Evolutionary conservation across 2,113 vertebrate genomes (phyloP).

Genomic region (Piaya cayana): DNA sequence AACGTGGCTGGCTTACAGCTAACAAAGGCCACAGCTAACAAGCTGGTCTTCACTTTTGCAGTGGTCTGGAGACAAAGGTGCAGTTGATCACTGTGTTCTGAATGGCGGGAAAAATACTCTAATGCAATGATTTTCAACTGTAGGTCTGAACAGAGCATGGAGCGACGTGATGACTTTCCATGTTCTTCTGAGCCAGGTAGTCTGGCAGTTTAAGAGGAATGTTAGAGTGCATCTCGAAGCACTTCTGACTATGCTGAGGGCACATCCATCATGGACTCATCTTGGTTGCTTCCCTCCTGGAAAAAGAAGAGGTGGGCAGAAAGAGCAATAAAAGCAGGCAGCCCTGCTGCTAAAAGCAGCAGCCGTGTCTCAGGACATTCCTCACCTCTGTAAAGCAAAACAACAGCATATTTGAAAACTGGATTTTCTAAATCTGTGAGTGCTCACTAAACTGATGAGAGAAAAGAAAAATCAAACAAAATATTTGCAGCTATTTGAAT

Average conservation of each 20-base stretch:
- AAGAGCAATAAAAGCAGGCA: accelerated
- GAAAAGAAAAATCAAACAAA: background rate
- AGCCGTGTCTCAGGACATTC: background rate
- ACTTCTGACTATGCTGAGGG: background rate
- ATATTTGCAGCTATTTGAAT: background rate
- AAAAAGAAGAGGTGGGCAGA: background rate
- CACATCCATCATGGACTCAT: background rate
- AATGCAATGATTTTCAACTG: accelerated
- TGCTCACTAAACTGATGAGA: background rate
- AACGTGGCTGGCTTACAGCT: background rate
- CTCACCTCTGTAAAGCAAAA: background rate
- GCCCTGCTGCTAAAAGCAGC: background rate
- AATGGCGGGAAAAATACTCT: accelerated
- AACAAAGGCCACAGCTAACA: background rate
- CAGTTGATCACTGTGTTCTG: background rate
- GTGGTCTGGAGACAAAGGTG: background rate
- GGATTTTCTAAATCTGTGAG: background rate
- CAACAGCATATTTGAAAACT: background rate
- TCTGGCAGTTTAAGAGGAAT: background rate
- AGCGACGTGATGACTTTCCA: background rate
- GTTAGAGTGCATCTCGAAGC: background rate
- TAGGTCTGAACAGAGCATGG: background rate
- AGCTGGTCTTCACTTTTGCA: background rate
- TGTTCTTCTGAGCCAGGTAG: too few relatives aligned
- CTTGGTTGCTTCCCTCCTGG: background rate